Evolutionary conservation across 2,888 invertebrate species (phyloP).

Genomic region (Amblyjoppa proteus): DNA sequence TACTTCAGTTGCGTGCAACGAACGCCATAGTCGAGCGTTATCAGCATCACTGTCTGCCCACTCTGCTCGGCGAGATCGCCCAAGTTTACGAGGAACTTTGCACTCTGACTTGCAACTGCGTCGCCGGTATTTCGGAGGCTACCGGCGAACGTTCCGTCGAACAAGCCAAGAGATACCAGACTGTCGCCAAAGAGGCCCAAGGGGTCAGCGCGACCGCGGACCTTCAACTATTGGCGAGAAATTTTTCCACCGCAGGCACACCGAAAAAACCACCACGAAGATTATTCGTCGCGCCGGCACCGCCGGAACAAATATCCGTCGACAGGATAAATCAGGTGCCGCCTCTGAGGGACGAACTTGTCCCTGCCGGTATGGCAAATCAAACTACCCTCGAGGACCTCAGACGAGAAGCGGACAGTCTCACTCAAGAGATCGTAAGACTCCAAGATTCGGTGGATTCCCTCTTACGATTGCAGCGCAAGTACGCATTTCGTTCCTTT

Average conservation of each 20-base stretch:
- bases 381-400: slow-evolving; percentile 93
- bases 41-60: slow-evolving; percentile 93
- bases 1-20: slow-evolving; percentile 96
- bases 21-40: slow-evolving; percentile 97
- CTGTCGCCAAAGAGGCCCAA: slow-evolving; percentile 91
- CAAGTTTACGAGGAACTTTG: slow-evolving; percentile 97
- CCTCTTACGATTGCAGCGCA: slow-evolving; percentile 92
- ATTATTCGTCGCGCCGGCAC: slow-evolving; percentile 90
- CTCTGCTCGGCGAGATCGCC: slow-evolving; percentile 95
- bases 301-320: slow-evolving; percentile 84
- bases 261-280: slow-evolving; percentile 85
- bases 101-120: slow-evolving; percentile 82
- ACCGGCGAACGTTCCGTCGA: slow-evolving; percentile 95
- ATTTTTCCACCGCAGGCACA: slow-evolving; percentile 84
- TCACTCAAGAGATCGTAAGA: slow-evolving; percentile 91
- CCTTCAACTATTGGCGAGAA: slow-evolving; percentile 91
- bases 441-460: slow-evolving; percentile 94
- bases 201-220: slow-evolving; percentile 91
- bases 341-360: slow-evolving; percentile 92
- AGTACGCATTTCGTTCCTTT: slow-evolving; percentile 83
- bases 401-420: slow-evolving; percentile 89
- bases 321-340: slow-evolving; percentile 86
- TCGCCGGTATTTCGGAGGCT: slow-evolving; percentile 93
- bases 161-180: slow-evolving; percentile 94
- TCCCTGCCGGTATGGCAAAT: slow-evolving; percentile 90